Conservation (phyloP, 2,113 vertebrate species). For the Embiotoca jacksoni region DNA sequence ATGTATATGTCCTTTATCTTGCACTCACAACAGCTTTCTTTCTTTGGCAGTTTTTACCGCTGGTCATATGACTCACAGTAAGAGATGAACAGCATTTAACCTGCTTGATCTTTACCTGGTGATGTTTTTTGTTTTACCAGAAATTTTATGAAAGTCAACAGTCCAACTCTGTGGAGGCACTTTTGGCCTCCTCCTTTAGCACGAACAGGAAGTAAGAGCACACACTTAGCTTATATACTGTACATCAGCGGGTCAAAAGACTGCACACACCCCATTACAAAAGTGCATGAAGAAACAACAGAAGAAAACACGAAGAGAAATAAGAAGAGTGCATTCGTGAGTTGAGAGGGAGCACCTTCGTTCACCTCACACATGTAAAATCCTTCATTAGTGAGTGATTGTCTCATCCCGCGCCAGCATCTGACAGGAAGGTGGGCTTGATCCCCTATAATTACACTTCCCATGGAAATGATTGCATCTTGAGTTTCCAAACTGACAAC, state of each 20-base stretch:
- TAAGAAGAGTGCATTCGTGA: conserved; percentile 22
- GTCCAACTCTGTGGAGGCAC: neutral
- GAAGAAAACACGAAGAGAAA: conserved; percentile 1
- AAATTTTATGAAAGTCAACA: neutral
- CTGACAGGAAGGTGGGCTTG: conserved; percentile 73
- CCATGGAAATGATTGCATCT: conserved; percentile 82
- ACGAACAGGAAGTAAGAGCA: conserved; percentile 16
- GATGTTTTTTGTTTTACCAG: no score
- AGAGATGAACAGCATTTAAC: no score
- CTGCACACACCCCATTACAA: neutral
- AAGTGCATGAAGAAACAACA: neutral
- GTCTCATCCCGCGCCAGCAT: conserved; percentile 72
- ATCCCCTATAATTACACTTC: conserved; percentile 83
- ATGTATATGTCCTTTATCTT: no score
- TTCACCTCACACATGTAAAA: conserved; percentile 80
- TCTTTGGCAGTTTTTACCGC: no score
- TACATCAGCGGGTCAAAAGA: neutral
- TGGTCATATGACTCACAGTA: no score
- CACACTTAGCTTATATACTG: neutral
- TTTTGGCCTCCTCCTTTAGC: neutral
- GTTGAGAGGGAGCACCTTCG: conserved; percentile 52
- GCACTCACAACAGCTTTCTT: no score
- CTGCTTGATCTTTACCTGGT: no score
- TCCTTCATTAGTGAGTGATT: conserved; percentile 83
- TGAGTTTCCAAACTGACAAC: conserved; percentile 85